These are phyloP conservation scores for Nannobrachium achirus DNA, from an alignment of 2,113 vertebrate genomes.

Conservation along the genomic window DNA sequence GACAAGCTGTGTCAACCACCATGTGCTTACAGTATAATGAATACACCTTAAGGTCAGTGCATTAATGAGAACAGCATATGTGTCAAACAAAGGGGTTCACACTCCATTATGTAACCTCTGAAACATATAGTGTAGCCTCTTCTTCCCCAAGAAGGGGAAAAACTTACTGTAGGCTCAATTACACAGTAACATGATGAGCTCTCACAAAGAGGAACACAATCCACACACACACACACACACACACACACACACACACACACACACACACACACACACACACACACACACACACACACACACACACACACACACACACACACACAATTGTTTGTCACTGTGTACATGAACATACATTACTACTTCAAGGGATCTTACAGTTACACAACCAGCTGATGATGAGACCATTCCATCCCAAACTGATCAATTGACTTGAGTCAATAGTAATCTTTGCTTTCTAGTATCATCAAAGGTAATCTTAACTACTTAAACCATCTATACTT, in stretches of 20 bases:
- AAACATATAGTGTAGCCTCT: slow-evolving; percentile 21
- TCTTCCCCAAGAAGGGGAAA: slow-evolving; percentile 2
- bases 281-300: not conserved
- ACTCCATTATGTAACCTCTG: slow-evolving; percentile 2
- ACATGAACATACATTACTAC: not conserved
- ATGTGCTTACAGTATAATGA: not conserved
- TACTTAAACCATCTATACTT: too few relatives aligned
- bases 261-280: slow-evolving; percentile 3
- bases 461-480: too few relatives aligned
- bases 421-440: too few relatives aligned
- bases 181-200: slow-evolving; percentile 36
- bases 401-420: not conserved
- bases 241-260: not conserved
- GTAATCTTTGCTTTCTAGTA: too few relatives aligned
- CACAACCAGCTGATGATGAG: not conserved
- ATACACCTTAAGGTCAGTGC: not conserved
- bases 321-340: not conserved
- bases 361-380: not conserved
- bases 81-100: slow-evolving; percentile 26
- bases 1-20: too few relatives aligned
- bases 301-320: slow-evolving; percentile 4
- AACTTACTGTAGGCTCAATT: slow-evolving; percentile 35
- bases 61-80: slow-evolving; percentile 15
- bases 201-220: not conserved
- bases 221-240: too few relatives aligned